Percentiles rank a stretch among this genome's conserved stretches.
Conservation (phyloP, 2,888 invertebrate species). For the Phyllotreta cruciferae region DNA sequence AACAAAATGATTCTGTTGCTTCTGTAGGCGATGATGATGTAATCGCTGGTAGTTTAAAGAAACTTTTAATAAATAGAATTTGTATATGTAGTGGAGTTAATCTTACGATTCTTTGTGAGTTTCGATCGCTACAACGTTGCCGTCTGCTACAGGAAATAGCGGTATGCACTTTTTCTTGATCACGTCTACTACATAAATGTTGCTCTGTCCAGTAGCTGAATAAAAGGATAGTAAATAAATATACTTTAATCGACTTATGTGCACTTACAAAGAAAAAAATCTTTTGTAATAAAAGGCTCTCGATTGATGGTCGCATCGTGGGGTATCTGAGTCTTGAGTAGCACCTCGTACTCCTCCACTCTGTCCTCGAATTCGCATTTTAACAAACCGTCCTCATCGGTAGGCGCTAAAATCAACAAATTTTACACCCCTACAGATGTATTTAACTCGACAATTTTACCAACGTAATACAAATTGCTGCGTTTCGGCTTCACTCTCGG, state of each 20-base stretch:
- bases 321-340: conserved; percentile 56
- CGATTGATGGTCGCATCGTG: conserved; percentile 62
- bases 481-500: conserved; percentile 37
- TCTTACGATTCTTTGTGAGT: conserved; percentile 66
- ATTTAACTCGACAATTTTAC: no score
- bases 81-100: no score
- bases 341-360: conserved; percentile 50
- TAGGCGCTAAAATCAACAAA: conserved; percentile 22
- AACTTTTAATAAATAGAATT: no score
- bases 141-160: conserved; percentile 59
- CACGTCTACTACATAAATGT: conserved; percentile 63
- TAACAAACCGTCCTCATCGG: conserved; percentile 30
- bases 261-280: conserved; percentile 66
- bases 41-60: no score
- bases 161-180: conserved; percentile 60
- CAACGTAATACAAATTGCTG: conserved; percentile 28
- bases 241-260: conserved; percentile 3
- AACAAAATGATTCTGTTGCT: conserved; percentile 62
- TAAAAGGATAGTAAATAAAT: conserved; percentile 21
- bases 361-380: conserved; percentile 47
- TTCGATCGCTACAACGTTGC: conserved; percentile 59
- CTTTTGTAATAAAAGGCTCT: conserved; percentile 63
- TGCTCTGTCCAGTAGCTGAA: conserved; percentile 56
- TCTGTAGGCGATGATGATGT: conserved; percentile 62
- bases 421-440: background rate